Base-by-base conservation (phyloP, 2,113 vertebrate genomes). In the Lynx canadensis region DNA sequence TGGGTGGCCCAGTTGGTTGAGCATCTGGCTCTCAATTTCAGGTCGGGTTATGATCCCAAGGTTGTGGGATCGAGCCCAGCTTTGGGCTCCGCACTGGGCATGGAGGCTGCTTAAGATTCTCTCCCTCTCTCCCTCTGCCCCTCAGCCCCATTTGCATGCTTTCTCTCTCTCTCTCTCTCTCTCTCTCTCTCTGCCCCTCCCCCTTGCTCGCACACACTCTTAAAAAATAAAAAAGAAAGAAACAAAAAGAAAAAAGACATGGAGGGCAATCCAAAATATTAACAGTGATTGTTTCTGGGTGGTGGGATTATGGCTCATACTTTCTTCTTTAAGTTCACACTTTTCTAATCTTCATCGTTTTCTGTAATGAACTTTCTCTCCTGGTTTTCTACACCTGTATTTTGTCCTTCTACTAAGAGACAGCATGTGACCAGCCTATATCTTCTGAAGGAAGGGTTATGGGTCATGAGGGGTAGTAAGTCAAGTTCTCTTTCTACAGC, bases 321-420 rank as follows among this genome's bases (percentile, higher is more conserved):
- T 84, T 89, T 63, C 69, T 69, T 81, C n/a, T 63, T 50, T 48
- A 50, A 79, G 80, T 36, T 95, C 25, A 73, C 50, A 79, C 19
- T 88, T 93, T 88, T 41, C 38, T 80, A 38, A 86, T 86, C 66
- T 74, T 93, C 36, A 73, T 5, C 55, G 57, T 79, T 96, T 91
- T 83, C 71, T 50, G 36, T 25, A 68, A 52, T 52, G 38, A 89
- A 96, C 50, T 57, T 21, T 11, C 10, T 4, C 1, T 45, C 45
- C 41, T 1, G 2, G 0, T 73, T 91, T 74, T 71, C 83, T 84
- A 79, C 7, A 36, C 1, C 69, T 73, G 23, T 38, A 45, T 68
- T 94, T 83, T n/a, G 18, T 3, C 36, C 16, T 91, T 96, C 91
- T 91, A 91, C 63, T 36, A 63, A 89, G 65, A 66, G 7, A 50